Conservation (phyloP, 2,888 invertebrate genomes). For the Heteromurus nitidus region DNA sequence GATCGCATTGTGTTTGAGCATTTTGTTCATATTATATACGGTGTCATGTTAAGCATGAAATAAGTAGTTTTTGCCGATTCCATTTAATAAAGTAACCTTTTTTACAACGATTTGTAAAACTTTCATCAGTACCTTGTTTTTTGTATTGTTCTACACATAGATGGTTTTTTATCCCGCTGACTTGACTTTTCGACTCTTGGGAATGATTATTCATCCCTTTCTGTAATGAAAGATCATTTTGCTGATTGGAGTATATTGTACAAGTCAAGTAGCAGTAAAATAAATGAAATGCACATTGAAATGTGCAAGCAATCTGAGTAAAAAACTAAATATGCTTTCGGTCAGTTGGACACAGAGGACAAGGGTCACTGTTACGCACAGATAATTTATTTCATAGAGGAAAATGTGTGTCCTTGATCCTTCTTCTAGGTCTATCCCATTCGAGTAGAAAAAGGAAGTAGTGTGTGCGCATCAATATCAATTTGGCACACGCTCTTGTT, state of each 20-base stretch:
- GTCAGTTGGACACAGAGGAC: conserved; percentile 19
- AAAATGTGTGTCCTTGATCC: conserved; percentile 18
- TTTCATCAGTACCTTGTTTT: conserved; percentile 34
- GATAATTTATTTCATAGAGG: neutral
- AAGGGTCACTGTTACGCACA: conserved; percentile 25
- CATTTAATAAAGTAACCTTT: conserved; percentile 21
- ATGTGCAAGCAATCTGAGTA: neutral
- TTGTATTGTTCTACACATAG: neutral
- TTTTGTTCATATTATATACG: neutral
- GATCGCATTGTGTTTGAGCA: neutral
- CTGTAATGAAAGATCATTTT: neutral
- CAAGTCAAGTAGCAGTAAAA: too few relatives aligned
- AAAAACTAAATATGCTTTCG: neutral
- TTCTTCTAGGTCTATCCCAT: too few relatives aligned
- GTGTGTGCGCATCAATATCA: neutral
- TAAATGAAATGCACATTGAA: conserved; percentile 2
- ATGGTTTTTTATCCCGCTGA: conserved; percentile 36
- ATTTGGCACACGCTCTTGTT: neutral
- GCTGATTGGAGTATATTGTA: neutral
- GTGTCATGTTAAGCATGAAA: neutral
- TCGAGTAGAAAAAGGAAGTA: neutral
- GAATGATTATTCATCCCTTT: conserved; percentile 14
- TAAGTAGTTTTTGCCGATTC: conserved; percentile 1
- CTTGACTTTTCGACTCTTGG: conserved; percentile 12
- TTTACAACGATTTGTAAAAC: conserved; percentile 36